A percentile compares a stretch with the other conserved stretches of the same genome.
These are phyloP conservation scores for Probaryconus sp. DNA, from an alignment of 1,140 invertebrate genomes.

Conservation along the genomic window DNA sequence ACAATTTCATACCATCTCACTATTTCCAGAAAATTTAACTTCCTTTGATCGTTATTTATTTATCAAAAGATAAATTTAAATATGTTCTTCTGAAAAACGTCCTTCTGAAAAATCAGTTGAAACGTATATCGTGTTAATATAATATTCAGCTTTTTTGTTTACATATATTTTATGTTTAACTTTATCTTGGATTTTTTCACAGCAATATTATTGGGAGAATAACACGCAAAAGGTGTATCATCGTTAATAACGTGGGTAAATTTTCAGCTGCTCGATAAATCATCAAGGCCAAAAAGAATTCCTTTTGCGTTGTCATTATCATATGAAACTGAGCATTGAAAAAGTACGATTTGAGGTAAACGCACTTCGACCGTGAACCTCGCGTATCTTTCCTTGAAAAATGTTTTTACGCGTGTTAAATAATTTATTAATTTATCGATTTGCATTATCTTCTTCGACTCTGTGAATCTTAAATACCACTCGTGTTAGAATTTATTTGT, in stretches of 20 bases:
- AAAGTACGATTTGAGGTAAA: constrained; percentile 51
- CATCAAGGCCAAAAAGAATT: constrained; percentile 9
- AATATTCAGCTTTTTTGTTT: no score
- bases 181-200: constrained; percentile 9
- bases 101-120: no score
- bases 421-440: constrained; percentile 22
- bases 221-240: constrained; percentile 27
- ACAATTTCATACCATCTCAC: no score
- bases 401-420: constrained; percentile 14
- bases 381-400: constrained; percentile 18
- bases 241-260: constrained; percentile 29
- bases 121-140: no score
- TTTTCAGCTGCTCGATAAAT: constrained; percentile 40
- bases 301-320: constrained; percentile 29
- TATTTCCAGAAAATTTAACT: no score
- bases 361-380: constrained; percentile 42
- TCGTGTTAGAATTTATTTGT: no score
- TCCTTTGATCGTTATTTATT: no score
- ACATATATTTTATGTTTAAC: no score
- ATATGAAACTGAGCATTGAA: constrained; percentile 20
- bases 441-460: no score
- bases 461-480: no score
- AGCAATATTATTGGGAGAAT: background rate
- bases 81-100: no score
- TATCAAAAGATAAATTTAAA: no score